phyloP scores from a whole-genome alignment of 2,888 invertebrate genomes.

The Panzeria rudis region DNA sequence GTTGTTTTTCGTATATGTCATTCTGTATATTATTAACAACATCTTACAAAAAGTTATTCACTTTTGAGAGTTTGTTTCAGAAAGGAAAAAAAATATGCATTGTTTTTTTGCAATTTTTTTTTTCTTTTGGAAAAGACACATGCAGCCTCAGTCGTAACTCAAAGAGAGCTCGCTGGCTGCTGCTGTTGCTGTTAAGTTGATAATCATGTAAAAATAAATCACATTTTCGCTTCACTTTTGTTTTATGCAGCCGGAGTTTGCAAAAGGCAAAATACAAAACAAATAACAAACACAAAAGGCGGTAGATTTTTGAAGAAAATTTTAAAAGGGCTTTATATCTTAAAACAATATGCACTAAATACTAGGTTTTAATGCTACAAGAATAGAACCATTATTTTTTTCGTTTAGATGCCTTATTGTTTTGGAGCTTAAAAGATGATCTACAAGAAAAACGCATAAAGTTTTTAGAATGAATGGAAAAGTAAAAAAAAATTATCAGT shows the following conservation, averaged over 20 bases:
- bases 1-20: not conserved
- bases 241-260: conserved; percentile 70
- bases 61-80: conserved; percentile 22
- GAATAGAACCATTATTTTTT: conserved; percentile 12
- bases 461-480: conserved; percentile 24
- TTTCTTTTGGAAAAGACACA: conserved; percentile 31
- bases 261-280: conserved; percentile 4
- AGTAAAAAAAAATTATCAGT: conserved; percentile 51
- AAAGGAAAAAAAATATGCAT: conserved; percentile 56
- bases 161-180: conserved; percentile 32
- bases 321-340: conserved; percentile 53
- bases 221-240: conserved; percentile 80
- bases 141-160: conserved; percentile 6
- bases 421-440: conserved; percentile 35
- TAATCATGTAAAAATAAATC: conserved; percentile 83
- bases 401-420: conserved; percentile 6
- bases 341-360: conserved; percentile 65
- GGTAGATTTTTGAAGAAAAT: conserved; percentile 38
- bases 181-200: conserved; percentile 80
- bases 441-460: conserved; percentile 39
- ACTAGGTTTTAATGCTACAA: conserved; percentile 26
- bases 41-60: conserved; percentile 40
- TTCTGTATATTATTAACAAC: conserved; percentile 28
- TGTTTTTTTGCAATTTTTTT: conserved; percentile 38
- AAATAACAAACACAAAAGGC: conserved; percentile 49